Percentiles rank a stretch among this genome's conserved stretches.
Conservation (phyloP, 1,140 invertebrate species). For the Antheraea mylitta region DNA sequence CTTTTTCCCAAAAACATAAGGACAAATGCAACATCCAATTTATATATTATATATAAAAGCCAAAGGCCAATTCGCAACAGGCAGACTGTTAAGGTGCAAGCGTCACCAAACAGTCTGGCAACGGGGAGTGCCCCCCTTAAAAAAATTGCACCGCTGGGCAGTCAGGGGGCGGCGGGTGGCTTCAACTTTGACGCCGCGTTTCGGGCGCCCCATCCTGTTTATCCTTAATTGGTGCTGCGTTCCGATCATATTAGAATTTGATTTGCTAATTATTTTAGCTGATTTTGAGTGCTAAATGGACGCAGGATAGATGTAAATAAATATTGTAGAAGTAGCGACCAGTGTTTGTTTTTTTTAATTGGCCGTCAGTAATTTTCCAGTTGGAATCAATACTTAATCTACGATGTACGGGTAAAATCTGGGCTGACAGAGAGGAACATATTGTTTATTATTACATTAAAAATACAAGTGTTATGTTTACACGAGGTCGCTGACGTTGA, state of each 20-base stretch:
- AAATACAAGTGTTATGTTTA: no score
- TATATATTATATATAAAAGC: neutral
- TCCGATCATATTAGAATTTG: conserved; percentile 47
- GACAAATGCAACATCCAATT: neutral
- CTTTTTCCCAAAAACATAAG: no score
- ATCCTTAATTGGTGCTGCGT: conserved; percentile 57
- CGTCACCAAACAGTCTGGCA: conserved; percentile 64
- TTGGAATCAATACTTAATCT: no score
- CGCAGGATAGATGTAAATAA: neutral
- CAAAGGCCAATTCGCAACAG: conserved; percentile 29
- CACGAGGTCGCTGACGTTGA: no score
- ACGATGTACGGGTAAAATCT: no score
- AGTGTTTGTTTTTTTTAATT: no score
- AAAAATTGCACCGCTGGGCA: conserved; percentile 53
- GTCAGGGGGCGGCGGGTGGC: conserved; percentile 25
- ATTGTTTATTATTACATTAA: no score
- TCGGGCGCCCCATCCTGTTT: conserved; percentile 43
- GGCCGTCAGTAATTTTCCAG: no score
- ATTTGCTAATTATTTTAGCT: conserved; percentile 36
- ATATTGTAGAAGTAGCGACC: neutral
- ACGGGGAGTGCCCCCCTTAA: conserved; percentile 46
- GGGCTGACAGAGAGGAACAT: no score
- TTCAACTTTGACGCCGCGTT: conserved; percentile 64
- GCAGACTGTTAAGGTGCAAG: conserved; percentile 50
- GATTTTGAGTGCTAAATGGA: neutral